A percentile compares a stretch with the other conserved stretches of the same genome.
Conservation (phyloP, 2,888 invertebrate genomes). For the Parnassius mnemosyne region DNA sequence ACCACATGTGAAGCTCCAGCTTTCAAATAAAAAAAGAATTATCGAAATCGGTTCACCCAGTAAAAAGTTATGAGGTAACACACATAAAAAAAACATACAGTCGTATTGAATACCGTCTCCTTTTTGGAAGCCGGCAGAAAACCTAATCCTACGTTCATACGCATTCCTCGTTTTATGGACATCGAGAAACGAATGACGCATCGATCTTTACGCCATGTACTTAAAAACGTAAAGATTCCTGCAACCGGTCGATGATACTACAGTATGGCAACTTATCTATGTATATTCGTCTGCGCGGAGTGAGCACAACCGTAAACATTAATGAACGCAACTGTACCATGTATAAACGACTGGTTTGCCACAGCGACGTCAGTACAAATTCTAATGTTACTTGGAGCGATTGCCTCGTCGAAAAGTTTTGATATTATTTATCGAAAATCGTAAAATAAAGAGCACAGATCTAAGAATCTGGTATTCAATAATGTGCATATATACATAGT, state of each 20-base stretch:
- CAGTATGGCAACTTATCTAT: constrained; percentile 5
- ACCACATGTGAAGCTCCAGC: too few species aligned
- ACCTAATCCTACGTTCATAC: too few species aligned
- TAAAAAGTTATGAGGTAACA: too few species aligned
- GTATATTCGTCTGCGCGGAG: constrained; percentile 5
- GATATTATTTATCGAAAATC: constrained; percentile 1
- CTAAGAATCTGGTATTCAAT: neutral
- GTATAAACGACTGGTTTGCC: constrained; percentile 19
- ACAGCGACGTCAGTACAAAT: constrained; percentile 15
- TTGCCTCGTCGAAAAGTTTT: constrained; percentile 1
- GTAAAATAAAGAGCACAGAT: neutral
- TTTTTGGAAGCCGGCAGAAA: too few species aligned
- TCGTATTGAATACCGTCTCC: too few species aligned
- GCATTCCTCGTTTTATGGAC: neutral
- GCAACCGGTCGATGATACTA: constrained; percentile 2
- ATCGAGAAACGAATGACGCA: constrained; percentile 17
- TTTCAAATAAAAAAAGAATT: too few species aligned
- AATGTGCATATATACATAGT: constrained; percentile 8
- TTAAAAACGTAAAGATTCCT: constrained; percentile 10
- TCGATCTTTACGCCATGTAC: constrained; percentile 14
- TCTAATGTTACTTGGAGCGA: constrained; percentile 18
- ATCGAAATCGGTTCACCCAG: too few species aligned
- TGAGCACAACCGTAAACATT: neutral
- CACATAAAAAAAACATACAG: too few species aligned
- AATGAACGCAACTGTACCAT: neutral